Evolutionary conservation across 2,797 vertebrate species (phyloP).

Genomic region (Gila robusta): DNA sequence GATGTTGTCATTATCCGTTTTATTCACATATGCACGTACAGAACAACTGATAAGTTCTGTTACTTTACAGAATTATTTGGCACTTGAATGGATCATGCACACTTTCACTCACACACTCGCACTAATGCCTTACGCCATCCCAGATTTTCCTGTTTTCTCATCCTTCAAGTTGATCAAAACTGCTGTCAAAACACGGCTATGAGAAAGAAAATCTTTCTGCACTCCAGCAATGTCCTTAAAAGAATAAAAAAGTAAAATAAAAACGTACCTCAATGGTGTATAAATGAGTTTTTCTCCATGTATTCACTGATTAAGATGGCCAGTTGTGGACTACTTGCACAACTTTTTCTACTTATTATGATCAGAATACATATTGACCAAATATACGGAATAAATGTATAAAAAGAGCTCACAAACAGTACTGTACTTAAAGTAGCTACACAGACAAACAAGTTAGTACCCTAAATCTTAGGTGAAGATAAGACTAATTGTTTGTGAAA

Average conservation of each 20-base stretch:
- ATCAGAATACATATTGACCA: too few relatives aligned
- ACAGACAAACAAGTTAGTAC: not conserved
- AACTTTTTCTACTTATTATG: not conserved
- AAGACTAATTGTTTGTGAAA: not conserved
- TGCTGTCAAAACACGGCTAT: not conserved
- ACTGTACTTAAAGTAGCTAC: not conserved
- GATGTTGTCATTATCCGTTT: slow-evolving; percentile 81
- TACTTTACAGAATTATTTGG: slow-evolving; percentile 55
- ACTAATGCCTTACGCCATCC: not conserved
- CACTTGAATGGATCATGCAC: too few relatives aligned
- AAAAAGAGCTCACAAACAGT: not conserved
- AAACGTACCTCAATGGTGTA: not conserved
- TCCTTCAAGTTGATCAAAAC: slow-evolving; percentile 29
- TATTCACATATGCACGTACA: not conserved
- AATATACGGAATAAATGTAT: not conserved
- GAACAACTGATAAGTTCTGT: not conserved
- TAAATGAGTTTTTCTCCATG: not conserved
- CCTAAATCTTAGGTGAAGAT: not conserved
- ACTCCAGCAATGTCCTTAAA: not conserved
- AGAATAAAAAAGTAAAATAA: not conserved
- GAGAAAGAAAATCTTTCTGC: not conserved
- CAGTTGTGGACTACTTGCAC: not conserved
- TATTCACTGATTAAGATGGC: not conserved
- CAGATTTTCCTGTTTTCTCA: not conserved
- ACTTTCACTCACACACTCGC: not conserved